Percentiles rank a stretch among this genome's conserved stretches.
Evolutionary conservation across 2,888 invertebrate species (phyloP).

Genomic region (Orthosia gracilis): DNA sequence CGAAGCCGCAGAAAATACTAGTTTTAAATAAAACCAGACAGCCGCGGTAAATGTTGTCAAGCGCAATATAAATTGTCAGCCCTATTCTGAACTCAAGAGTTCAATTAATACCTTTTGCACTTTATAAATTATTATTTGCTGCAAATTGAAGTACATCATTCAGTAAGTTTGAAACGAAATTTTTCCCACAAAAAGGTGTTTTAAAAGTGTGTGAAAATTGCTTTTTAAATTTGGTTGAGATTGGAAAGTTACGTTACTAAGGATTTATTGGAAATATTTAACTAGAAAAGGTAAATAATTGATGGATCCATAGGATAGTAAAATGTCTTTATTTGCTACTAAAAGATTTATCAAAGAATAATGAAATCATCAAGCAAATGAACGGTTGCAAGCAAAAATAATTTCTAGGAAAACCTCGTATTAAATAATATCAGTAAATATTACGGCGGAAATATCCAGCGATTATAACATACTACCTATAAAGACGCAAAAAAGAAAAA

Average conservation of each 20-base stretch:
- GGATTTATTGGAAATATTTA: constrained; percentile 15
- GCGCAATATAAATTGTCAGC: not conserved
- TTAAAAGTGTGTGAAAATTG: constrained; percentile 25
- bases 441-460: constrained; percentile 40
- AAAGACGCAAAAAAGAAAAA: not conserved
- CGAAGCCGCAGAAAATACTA: not conserved
- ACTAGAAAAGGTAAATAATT: constrained; percentile 17
- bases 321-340: not conserved
- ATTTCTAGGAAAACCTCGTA: not conserved
- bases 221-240: constrained; percentile 36
- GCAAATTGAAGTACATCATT: constrained; percentile 21
- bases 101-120: constrained; percentile 22
- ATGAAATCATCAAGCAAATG: constrained; percentile 17
- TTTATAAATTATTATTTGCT: constrained; percentile 36
- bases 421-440: constrained; percentile 27
- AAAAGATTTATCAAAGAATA: not conserved
- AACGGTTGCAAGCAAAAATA: not conserved
- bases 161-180: constrained; percentile 16
- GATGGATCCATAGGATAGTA: not conserved
- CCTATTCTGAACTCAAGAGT: not conserved
- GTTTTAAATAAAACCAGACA: not conserved
- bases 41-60: not conserved
- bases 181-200: constrained; percentile 24
- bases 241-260: constrained; percentile 27
- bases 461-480: constrained; percentile 37